Conservation (phyloP, 2,113 vertebrate genomes). For the Syrrhaptes paradoxus region DNA sequence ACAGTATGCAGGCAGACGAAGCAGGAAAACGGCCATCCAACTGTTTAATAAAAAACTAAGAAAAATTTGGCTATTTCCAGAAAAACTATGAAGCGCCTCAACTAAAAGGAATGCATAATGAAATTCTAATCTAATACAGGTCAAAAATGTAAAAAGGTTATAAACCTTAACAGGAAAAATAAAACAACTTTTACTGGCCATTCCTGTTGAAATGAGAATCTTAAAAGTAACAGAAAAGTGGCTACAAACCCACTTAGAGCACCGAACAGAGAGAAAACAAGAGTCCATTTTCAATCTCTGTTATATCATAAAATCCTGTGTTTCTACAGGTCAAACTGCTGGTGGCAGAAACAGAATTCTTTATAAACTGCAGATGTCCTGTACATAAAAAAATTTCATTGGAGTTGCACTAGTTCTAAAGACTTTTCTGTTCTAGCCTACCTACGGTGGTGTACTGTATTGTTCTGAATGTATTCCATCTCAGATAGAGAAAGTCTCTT, state of each 20-base stretch:
- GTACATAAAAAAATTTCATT: slow-evolving; percentile 76
- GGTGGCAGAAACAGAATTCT: slow-evolving; percentile 88
- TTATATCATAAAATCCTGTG: slow-evolving; percentile 85
- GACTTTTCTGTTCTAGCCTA: slow-evolving; percentile 84
- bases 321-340: slow-evolving; percentile 82
- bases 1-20: slow-evolving; percentile 87
- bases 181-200: slow-evolving; percentile 88
- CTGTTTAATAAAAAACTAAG: slow-evolving; percentile 78
- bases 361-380: slow-evolving; percentile 83
- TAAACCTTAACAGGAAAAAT: slow-evolving; percentile 84
- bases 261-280: slow-evolving; percentile 84
- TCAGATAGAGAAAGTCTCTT: slow-evolving; percentile 75
- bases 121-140: slow-evolving; percentile 86
- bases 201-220: slow-evolving; percentile 89
- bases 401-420: slow-evolving; percentile 81
- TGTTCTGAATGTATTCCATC: slow-evolving; percentile 61
- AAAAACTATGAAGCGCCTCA: slow-evolving; percentile 83
- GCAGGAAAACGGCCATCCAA: slow-evolving; percentile 83
- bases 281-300: slow-evolving; percentile 83
- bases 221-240: slow-evolving; percentile 87
- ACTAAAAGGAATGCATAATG: slow-evolving; percentile 96
- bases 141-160: slow-evolving; percentile 85
- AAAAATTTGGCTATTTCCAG: slow-evolving; percentile 83
- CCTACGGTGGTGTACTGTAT: slow-evolving; percentile 66
- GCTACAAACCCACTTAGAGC: slow-evolving; percentile 86